phyloP scores from a whole-genome alignment of 2,888 invertebrate genomes.

The Magallana nippona region DNA sequence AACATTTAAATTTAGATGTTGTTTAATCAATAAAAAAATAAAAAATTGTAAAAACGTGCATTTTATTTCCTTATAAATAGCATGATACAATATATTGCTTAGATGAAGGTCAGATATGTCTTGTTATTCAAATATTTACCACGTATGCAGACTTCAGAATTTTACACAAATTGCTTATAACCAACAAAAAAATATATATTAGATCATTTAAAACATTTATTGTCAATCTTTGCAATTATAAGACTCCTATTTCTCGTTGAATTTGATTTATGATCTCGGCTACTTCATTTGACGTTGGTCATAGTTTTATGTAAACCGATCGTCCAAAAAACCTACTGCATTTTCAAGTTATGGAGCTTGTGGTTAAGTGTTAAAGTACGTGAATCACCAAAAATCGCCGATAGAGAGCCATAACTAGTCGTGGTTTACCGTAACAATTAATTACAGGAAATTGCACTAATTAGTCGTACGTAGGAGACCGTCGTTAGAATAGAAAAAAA shows the following conservation, averaged over 20 bases:
- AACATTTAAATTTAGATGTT: too few relatives aligned
- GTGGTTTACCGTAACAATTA: slow-evolving; percentile 24
- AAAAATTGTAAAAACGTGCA: too few relatives aligned
- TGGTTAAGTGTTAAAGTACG: slow-evolving; percentile 1
- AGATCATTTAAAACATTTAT: too few relatives aligned
- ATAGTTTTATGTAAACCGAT: neutral
- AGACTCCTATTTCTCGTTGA: neutral
- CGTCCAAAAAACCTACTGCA: neutral
- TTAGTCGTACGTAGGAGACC: slow-evolving; percentile 26
- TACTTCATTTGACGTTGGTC: neutral
- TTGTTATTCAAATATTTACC: too few relatives aligned
- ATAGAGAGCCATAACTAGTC: neutral
- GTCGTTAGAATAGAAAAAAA: neutral
- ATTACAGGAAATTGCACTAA: slow-evolving; percentile 5
- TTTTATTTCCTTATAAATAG: too few relatives aligned
- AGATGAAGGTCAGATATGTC: too few relatives aligned
- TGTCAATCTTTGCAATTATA: neutral
- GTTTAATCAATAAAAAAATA: too few relatives aligned
- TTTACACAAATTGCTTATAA: too few relatives aligned
- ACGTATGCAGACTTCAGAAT: too few relatives aligned
- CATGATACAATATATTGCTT: too few relatives aligned
- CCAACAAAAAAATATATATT: too few relatives aligned
- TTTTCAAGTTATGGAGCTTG: slow-evolving; percentile 22
- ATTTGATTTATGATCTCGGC: slow-evolving; percentile 1
- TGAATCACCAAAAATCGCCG: slow-evolving; percentile 25